These are phyloP conservation scores for Anguilla obscura DNA, from an alignment of 2,797 vertebrate species.

Conservation along the genomic window DNA sequence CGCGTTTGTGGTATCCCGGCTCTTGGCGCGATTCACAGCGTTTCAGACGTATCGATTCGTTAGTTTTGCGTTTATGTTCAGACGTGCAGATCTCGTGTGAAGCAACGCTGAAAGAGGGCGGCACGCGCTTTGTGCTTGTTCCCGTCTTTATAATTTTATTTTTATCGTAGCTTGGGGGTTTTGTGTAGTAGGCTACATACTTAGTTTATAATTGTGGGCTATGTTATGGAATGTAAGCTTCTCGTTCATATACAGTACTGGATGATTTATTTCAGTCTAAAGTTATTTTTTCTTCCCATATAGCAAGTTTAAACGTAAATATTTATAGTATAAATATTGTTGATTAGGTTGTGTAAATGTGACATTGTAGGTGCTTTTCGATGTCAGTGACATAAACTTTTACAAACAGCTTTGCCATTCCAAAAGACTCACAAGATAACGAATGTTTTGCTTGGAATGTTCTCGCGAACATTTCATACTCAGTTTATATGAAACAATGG, in stretches of 20 bases:
- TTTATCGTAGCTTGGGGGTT: conserved; percentile 3
- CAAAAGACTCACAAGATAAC: background rate
- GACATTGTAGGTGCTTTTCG: background rate
- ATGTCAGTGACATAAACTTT: conserved; percentile 22
- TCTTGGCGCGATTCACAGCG: background rate
- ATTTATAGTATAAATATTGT: background rate
- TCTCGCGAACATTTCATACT: conserved; percentile 5
- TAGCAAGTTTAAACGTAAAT: background rate
- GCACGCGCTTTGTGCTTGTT: conserved; percentile 5
- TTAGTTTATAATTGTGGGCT: conserved; percentile 14
- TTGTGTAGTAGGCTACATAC: background rate
- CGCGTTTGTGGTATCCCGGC: background rate
- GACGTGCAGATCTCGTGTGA: background rate
- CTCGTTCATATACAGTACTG: background rate
- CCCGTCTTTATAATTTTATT: background rate
- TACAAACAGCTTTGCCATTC: background rate
- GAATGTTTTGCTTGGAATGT: conserved; percentile 13
- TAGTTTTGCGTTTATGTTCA: conserved; percentile 18
- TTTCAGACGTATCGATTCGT: conserved; percentile 9
- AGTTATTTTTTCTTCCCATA: background rate
- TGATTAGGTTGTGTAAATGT: conserved; percentile 6
- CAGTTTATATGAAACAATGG: background rate
- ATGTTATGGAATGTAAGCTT: background rate
- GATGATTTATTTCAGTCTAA: background rate
- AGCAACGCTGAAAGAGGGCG: conserved; percentile 5